Evolutionary conservation across 64 coral and sea anemone genomes (phyloP), one percentile per base, ranked within the genome.

Genomic region (Catalaphyllia jardinei): DNA sequence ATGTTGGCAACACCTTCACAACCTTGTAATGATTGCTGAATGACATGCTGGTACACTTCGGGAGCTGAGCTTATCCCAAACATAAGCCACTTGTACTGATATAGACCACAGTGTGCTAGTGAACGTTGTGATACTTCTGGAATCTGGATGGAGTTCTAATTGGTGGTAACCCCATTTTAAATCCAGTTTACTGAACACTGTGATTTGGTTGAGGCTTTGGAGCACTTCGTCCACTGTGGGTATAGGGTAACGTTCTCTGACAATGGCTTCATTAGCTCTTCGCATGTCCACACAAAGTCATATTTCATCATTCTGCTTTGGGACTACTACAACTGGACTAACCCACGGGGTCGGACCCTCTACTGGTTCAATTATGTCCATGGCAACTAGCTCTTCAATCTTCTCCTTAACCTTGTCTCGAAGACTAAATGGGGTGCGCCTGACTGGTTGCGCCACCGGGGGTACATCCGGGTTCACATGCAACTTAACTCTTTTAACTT

Each of bases 391-490:
- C 67, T 84, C 67, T 4, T 84, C 52, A 54, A 91, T 76, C 71
- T 84, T 83, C 54, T 75, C 62, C 61, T 91, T 62, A 19, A 91
- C 89, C 72, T 91, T 91, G 54, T 73, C 51, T 80, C 89, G 79
- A 14, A 91, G n/a, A 42, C 89, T 91, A 67, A 91, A 83, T 16
- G 55, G 71, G 20, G 82, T 61, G 59, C 76, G 78, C 78, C 88
- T 57, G 31, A 71, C 78, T 82, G 77, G 77, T 31, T 90, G 88
- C 1, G 78, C 77, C 39, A 78, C 73, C 60, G 74, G 73, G 14
- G 52, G 35, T 72, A 90, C 88, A 4, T 84, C 42, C 29, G 89
- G 55, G 31, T 91, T 31, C 7, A 92, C 35, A 55, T 86, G 89
- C 20, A 92, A 74, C 71, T 86, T 76, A 31, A 86, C 19, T 64